phyloP scores from a whole-genome alignment of 2,888 invertebrate genomes.

The Morpho helenor region DNA sequence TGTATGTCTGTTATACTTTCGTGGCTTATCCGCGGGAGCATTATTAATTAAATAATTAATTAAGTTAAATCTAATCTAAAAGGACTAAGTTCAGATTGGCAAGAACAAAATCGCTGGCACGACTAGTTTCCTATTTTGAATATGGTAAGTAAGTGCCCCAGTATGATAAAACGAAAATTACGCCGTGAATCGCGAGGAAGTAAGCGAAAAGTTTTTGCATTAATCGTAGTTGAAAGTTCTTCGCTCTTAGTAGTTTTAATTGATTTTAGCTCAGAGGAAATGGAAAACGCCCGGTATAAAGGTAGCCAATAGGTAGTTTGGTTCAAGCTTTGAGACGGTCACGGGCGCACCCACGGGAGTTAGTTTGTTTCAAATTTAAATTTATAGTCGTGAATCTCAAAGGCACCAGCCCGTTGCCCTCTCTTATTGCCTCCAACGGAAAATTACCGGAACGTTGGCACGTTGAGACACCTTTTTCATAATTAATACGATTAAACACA shows the following conservation, averaged over 20 bases:
- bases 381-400: conserved; percentile 36
- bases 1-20: too few relatives aligned
- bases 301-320: conserved; percentile 18
- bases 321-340: conserved; percentile 21
- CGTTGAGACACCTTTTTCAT: conserved; percentile 8
- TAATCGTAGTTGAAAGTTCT: conserved; percentile 33
- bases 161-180: conserved; percentile 10
- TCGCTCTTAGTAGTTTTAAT: conserved; percentile 48
- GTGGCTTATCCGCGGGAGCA: too few relatives aligned
- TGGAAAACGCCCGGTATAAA: conserved; percentile 24
- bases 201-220: conserved; percentile 31
- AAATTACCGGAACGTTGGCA: conserved; percentile 10
- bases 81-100: too few relatives aligned
- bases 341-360: conserved; percentile 33
- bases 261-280: conserved; percentile 51
- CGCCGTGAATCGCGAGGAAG: conserved; percentile 27
- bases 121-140: too few relatives aligned
- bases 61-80: too few relatives aligned
- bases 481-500: conserved; percentile 15
- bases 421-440: conserved; percentile 8
- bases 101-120: too few relatives aligned
- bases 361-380: conserved; percentile 47
- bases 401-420: conserved; percentile 2
- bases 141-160: not conserved
- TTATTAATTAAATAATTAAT: too few relatives aligned